Conservation (phyloP, 2,888 invertebrate genomes). For the Andrena minutula region DNA sequence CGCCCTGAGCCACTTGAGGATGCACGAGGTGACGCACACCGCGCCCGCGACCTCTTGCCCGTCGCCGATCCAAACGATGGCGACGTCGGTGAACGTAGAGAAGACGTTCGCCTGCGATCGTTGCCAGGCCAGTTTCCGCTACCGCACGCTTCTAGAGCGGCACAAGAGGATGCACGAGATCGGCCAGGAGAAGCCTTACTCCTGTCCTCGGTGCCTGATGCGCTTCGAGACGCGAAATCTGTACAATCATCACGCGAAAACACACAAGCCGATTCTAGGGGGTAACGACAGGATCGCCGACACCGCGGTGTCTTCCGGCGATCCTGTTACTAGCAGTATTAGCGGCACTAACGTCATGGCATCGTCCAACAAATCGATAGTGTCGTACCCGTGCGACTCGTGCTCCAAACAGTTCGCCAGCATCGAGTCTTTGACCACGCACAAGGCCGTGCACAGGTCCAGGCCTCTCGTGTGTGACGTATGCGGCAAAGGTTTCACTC, state of each 20-base stretch:
- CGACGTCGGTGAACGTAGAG: slow-evolving; percentile 64
- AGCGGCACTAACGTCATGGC: slow-evolving; percentile 31
- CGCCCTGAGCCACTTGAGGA: slow-evolving; percentile 79
- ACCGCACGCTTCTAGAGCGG: slow-evolving; percentile 82
- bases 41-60: slow-evolving; percentile 55
- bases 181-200: slow-evolving; percentile 82
- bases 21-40: slow-evolving; percentile 80
- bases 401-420: slow-evolving; percentile 82
- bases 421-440: slow-evolving; percentile 80
- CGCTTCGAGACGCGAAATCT: slow-evolving; percentile 83
- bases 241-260: slow-evolving; percentile 84
- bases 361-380: slow-evolving; percentile 55
- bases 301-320: slow-evolving; percentile 32
- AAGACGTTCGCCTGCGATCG: slow-evolving; percentile 81
- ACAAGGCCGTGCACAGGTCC: slow-evolving; percentile 81
- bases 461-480: slow-evolving; percentile 84
- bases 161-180: slow-evolving; percentile 83
- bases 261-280: slow-evolving; percentile 75
- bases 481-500: slow-evolving; percentile 84
- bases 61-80: slow-evolving; percentile 52
- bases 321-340: slow-evolving; percentile 50
- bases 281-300: slow-evolving; percentile 51
- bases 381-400: slow-evolving; percentile 80
- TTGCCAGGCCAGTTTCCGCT: slow-evolving; percentile 83
- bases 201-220: slow-evolving; percentile 83